phyloP scores from a whole-genome alignment of 2,797 vertebrate genomes.

The Pelodytes ibericus region DNA sequence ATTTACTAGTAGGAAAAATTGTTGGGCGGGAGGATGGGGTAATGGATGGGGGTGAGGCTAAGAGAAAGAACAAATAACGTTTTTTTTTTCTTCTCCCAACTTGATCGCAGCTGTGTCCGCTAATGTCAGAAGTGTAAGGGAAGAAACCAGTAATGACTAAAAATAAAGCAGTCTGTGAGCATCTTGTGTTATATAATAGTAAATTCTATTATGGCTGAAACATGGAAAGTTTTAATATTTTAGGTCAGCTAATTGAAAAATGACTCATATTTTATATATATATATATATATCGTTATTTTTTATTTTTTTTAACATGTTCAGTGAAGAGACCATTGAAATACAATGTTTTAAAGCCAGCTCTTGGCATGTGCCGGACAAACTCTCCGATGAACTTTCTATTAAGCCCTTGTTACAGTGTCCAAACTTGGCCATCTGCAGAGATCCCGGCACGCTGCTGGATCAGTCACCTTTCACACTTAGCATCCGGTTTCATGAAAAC shows the following conservation, averaged over 20 bases:
- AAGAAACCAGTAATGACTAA: constrained; percentile 70
- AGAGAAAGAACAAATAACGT: constrained; percentile 8
- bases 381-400: constrained; percentile 79
- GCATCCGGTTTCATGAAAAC: constrained; percentile 80
- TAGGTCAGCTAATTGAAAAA: constrained; percentile 89
- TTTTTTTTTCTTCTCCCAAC: constrained; percentile 14
- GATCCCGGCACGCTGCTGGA: constrained; percentile 73
- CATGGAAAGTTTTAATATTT: constrained; percentile 88
- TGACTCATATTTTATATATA: constrained; percentile 77
- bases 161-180: constrained; percentile 80
- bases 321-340: constrained; percentile 96
- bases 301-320: constrained; percentile 77
- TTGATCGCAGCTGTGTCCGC: constrained; percentile 75
- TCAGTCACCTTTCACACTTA: constrained; percentile 84
- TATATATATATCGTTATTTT: no score
- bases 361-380: constrained; percentile 73
- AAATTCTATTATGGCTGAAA: constrained; percentile 85
- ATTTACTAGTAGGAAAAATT: constrained; percentile 16
- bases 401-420: constrained; percentile 71
- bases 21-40: constrained; percentile 1
- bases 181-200: constrained; percentile 86
- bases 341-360: constrained; percentile 86
- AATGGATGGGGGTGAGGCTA: no score
- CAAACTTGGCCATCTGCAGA: constrained; percentile 75
- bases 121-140: constrained; percentile 68